These are phyloP conservation scores for Heteromurus nitidus DNA, from an alignment of 2,888 invertebrate genomes.

Conservation along the genomic window DNA sequence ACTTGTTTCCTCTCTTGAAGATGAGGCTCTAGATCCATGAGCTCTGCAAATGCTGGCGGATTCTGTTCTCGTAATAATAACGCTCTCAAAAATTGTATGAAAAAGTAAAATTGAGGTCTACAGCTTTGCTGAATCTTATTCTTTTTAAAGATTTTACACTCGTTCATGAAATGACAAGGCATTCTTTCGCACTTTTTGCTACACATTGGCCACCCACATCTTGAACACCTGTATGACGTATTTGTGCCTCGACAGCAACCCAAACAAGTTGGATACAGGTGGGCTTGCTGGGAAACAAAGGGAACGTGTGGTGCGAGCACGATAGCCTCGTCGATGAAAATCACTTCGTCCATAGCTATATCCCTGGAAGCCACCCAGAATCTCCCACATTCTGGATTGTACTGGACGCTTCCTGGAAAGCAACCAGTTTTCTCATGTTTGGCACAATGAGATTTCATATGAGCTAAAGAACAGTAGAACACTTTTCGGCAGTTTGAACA, in stretches of 20 bases:
- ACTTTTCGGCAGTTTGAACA: constrained; percentile 48
- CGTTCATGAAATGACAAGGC: constrained; percentile 46
- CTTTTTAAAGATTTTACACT: constrained; percentile 65
- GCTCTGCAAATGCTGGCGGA: constrained; percentile 34
- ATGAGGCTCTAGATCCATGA: constrained; percentile 61
- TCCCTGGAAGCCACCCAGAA: constrained; percentile 58
- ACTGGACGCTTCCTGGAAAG: constrained; percentile 55
- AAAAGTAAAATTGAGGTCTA: constrained; percentile 62
- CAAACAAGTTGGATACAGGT: constrained; percentile 62
- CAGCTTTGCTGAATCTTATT: constrained; percentile 41
- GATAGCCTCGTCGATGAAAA: constrained; percentile 40
- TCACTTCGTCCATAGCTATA: constrained; percentile 52
- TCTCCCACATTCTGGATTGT: constrained; percentile 31
- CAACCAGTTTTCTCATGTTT: constrained; percentile 50
- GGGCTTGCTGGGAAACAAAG: background rate
- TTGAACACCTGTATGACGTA: constrained; percentile 48
- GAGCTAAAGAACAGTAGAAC: constrained; percentile 47
- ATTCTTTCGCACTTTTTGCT: constrained; percentile 61
- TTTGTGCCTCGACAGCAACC: constrained; percentile 57
- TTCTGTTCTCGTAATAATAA: constrained; percentile 40
- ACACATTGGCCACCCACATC: constrained; percentile 65
- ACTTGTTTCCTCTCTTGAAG: constrained; percentile 23
- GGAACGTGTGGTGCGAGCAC: constrained; percentile 46
- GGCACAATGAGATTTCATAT: constrained; percentile 40
- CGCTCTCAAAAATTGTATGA: constrained; percentile 58